Evolutionary conservation across 1,140 invertebrate species (phyloP).

Genomic region (Papilio glaucus): DNA sequence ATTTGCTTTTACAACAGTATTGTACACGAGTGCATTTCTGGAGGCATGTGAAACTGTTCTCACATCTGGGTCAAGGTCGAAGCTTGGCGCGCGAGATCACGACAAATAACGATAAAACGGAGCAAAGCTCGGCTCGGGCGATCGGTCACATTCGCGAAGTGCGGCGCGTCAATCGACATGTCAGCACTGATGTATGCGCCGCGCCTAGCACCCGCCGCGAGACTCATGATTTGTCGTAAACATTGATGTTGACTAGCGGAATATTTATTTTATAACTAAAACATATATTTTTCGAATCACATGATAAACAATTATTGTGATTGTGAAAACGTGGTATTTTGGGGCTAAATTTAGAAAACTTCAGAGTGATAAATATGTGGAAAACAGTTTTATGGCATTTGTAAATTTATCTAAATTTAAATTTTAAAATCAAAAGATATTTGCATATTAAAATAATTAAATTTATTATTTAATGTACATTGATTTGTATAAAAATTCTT

Average conservation of each 20-base stretch:
- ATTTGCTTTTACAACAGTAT: constrained; percentile 2
- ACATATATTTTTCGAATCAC: background rate
- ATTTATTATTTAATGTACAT: too few species aligned
- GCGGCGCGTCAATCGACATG: constrained; percentile 65
- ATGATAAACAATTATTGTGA: too few species aligned
- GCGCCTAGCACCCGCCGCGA: constrained; percentile 33
- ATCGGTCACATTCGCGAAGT: constrained; percentile 48
- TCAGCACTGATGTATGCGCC: constrained; percentile 49
- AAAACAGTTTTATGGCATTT: too few species aligned
- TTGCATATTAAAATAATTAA: too few species aligned
- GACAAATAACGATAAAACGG: constrained; percentile 50
- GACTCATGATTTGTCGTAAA: constrained; percentile 27
- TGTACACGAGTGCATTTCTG: background rate
- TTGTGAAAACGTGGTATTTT: too few species aligned
- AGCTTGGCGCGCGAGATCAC: constrained; percentile 40
- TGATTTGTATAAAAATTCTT: too few species aligned
- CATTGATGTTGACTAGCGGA: background rate
- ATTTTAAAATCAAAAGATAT: too few species aligned
- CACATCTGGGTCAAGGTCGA: constrained; percentile 55
- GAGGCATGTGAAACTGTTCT: constrained; percentile 20
- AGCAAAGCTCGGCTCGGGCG: constrained; percentile 50
- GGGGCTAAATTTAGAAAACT: too few species aligned
- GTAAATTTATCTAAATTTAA: too few species aligned
- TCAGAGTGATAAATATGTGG: too few species aligned
- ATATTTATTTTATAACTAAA: constrained; percentile 17